phyloP scores from a whole-genome alignment of 2,797 vertebrate genomes.

The Sciurus vulgaris region DNA sequence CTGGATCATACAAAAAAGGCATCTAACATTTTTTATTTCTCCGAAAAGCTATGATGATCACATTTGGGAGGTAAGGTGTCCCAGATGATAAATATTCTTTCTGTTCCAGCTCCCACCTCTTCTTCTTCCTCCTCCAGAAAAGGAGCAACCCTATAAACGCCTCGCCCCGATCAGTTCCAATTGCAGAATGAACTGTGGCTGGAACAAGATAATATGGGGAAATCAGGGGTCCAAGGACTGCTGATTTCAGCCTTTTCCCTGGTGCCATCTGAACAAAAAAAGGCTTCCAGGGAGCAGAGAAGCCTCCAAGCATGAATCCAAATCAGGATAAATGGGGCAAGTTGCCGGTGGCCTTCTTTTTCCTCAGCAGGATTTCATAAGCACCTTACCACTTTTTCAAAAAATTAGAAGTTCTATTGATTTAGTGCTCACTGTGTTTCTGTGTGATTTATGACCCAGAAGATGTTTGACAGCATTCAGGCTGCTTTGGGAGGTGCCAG shows the following conservation, averaged over 20 bases:
- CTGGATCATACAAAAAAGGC: not conserved
- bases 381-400: slow-evolving; percentile 68
- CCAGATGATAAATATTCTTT: slow-evolving; percentile 55
- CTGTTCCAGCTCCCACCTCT: slow-evolving; percentile 6
- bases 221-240: slow-evolving; percentile 48
- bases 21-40: slow-evolving; percentile 30
- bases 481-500: slow-evolving; percentile 60
- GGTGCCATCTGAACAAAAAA: slow-evolving; percentile 47
- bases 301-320: slow-evolving; percentile 33
- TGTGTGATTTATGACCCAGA: slow-evolving; percentile 83
- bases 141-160: not conserved
- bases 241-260: slow-evolving; percentile 53
- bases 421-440: slow-evolving; percentile 73
- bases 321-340: slow-evolving; percentile 67
- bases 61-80: slow-evolving; percentile 35
- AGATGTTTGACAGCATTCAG: slow-evolving; percentile 70
- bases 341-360: slow-evolving; percentile 46
- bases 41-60: not conserved
- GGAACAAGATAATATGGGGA: slow-evolving; percentile 10
- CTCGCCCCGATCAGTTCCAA: slow-evolving; percentile 36
- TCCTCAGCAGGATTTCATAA: slow-evolving; percentile 70
- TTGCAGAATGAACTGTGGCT: slow-evolving; percentile 37
- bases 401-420: slow-evolving; percentile 79
- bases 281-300: slow-evolving; percentile 39
- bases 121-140: slow-evolving; percentile 66